Evolutionary conservation across 2,113 vertebrate species (phyloP), one percentile per base, ranked within the genome.

Genomic region (Tenebrosternarchus preto): DNA sequence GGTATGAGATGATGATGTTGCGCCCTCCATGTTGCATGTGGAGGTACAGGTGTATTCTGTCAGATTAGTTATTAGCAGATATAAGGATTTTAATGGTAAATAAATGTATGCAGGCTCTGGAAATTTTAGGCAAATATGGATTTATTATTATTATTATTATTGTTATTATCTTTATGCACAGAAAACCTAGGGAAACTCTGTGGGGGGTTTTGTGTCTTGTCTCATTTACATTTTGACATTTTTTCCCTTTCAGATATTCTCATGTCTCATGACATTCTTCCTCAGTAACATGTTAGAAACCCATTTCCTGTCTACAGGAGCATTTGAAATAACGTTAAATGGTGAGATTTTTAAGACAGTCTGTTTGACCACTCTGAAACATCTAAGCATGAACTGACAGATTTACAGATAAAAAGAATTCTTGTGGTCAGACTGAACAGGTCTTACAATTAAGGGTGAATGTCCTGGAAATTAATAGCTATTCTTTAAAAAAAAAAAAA

Each of bases 231-330:
- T 5, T 76, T 76, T 72, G 4, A 27, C 4, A 31, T 4, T n/a
- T 3, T 78, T 33, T 77, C 5, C 83, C 61, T 84, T 57, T 43
- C 88, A 94, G 93, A 92, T 94, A 77, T 94, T 94, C 83, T 93
- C 93, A 1, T 94, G 93, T 84, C 86, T 94, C 27, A 94, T 94
- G 92, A 87, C 86, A 0, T 94, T 93, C 82, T 94, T 94, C 84
- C 82, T 93, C 61, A 92, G 89, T 70, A 94, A 93, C 86, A 93
- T 94, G 92, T 77, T 94, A 85, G 93, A 94, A 88, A 94, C 92
- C 5, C 90, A 93, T 84, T 93, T 93, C 82, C 84, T 93, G 83
- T 93, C 93, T 1, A 94, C 93, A 0, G 92, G 93, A 78, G 93
- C 93, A 36, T 94, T 94, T 27, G 93, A 94, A 80, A 82, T 94